These are phyloP conservation scores for Onychomys torridus DNA, from an alignment of 2,797 vertebrate species.

Conservation along the genomic window DNA sequence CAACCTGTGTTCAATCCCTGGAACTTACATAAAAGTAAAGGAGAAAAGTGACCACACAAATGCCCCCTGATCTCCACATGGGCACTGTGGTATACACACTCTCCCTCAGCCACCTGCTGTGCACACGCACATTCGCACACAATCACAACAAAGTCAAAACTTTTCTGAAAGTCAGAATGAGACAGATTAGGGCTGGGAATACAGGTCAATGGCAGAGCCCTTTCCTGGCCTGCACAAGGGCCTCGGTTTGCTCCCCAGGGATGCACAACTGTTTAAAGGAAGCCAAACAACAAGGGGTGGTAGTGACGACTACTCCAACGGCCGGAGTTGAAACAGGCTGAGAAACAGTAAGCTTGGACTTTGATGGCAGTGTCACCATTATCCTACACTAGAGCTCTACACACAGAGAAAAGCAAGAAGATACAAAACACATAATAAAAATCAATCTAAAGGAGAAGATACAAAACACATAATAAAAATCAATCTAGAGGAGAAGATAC, in stretches of 20 bases:
- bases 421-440: neutral
- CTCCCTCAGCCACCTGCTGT: neutral
- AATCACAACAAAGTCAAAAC: neutral
- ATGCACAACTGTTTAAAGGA: neutral
- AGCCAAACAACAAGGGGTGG: neutral
- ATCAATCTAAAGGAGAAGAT: no score
- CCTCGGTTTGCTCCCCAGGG: neutral
- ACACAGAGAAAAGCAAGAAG: constrained; percentile 21
- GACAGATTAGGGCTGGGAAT: neutral
- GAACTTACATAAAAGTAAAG: neutral
- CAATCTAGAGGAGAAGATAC: no score
- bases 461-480: neutral
- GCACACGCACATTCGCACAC: neutral
- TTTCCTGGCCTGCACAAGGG: neutral
- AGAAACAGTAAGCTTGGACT: constrained; percentile 16
- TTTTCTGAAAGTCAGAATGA: neutral
- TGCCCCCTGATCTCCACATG: neutral
- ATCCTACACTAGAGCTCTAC: neutral
- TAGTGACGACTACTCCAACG: neutral
- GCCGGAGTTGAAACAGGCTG: neutral
- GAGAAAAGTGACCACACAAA: neutral
- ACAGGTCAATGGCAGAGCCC: neutral
- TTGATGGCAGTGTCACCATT: neutral
- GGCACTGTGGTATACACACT: neutral
- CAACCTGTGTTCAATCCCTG: no score